Evolutionary conservation across 2,888 invertebrate genomes (phyloP).

Genomic region (Keiferia lycopersicella): DNA sequence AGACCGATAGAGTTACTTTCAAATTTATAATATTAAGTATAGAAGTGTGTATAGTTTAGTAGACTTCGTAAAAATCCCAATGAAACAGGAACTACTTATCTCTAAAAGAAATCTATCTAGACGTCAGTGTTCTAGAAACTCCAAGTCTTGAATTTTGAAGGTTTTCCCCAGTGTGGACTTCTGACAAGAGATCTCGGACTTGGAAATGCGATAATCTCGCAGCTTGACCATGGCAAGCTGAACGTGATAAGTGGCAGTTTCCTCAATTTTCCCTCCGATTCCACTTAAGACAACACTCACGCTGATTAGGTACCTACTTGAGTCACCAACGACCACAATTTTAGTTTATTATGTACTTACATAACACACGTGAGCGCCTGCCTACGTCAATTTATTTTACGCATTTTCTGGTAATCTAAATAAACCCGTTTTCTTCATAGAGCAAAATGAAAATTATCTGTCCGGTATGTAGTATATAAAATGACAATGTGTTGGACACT

Average conservation of each 20-base stretch:
- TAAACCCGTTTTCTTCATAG: too few relatives aligned
- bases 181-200: background rate
- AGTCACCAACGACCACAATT: background rate
- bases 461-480: too few relatives aligned
- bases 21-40: too few relatives aligned
- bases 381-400: too few relatives aligned
- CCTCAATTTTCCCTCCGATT: constrained; percentile 19
- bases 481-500: too few relatives aligned
- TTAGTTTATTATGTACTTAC: background rate
- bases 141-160: background rate
- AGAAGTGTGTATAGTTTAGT: too few relatives aligned
- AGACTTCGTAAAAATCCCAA: too few relatives aligned
- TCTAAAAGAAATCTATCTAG: background rate
- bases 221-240: constrained; percentile 14
- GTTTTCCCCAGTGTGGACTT: background rate
- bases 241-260: constrained; percentile 25
- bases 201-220: constrained; percentile 11
- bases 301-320: background rate
- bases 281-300: background rate
- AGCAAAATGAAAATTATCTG: too few relatives aligned
- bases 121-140: too few relatives aligned
- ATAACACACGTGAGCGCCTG: too few relatives aligned
- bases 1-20: too few relatives aligned
- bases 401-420: too few relatives aligned
- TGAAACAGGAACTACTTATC: background rate